Evolutionary conservation across 2,113 vertebrate species (phyloP).

Genomic region (Drymodes brunneopygia): DNA sequence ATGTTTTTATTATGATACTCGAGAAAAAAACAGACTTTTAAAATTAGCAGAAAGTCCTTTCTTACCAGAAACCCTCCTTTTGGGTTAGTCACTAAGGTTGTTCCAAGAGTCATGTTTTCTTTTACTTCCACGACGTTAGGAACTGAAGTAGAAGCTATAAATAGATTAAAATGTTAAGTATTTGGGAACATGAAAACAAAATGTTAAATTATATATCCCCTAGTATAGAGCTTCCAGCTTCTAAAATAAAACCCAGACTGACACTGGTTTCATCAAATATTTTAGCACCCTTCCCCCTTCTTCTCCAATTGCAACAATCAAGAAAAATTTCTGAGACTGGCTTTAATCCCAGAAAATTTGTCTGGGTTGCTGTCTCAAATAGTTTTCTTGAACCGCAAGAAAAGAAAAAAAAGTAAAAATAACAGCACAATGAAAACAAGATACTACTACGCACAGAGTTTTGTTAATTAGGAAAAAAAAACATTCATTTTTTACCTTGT

Average conservation of each 20-base stretch:
- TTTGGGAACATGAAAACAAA: slow-evolving; percentile 45
- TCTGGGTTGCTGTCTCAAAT: slow-evolving; percentile 58
- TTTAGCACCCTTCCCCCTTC: slow-evolving; percentile 34
- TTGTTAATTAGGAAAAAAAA: slow-evolving; percentile 16
- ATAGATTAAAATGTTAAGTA: slow-evolving; percentile 59
- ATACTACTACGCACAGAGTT: not conserved
- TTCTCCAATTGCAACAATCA: slow-evolving; percentile 4
- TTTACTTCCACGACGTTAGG: slow-evolving; percentile 90
- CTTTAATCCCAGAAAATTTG: slow-evolving; percentile 60
- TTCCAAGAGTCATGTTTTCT: slow-evolving; percentile 98
- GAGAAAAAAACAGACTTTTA: not conserved
- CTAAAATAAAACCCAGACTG: slow-evolving; percentile 38
- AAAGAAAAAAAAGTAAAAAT: slow-evolving; percentile 18
- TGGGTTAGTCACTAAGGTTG: slow-evolving; percentile 91
- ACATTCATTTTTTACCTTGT: not conserved
- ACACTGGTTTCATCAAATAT: slow-evolving; percentile 19
- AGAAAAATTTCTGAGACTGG: slow-evolving; percentile 41
- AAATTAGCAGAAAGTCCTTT: not conserved
- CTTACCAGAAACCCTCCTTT: slow-evolving; percentile 96
- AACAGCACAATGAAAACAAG: not conserved
- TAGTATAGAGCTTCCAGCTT: slow-evolving; percentile 26
- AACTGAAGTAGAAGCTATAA: slow-evolving; percentile 83
- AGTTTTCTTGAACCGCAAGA: slow-evolving; percentile 43
- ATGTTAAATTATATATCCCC: slow-evolving; percentile 30
- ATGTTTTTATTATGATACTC: not conserved